These are phyloP conservation scores for Rhyacophila evoluta DNA, from an alignment of 2,888 invertebrate species.

Conservation along the genomic window DNA sequence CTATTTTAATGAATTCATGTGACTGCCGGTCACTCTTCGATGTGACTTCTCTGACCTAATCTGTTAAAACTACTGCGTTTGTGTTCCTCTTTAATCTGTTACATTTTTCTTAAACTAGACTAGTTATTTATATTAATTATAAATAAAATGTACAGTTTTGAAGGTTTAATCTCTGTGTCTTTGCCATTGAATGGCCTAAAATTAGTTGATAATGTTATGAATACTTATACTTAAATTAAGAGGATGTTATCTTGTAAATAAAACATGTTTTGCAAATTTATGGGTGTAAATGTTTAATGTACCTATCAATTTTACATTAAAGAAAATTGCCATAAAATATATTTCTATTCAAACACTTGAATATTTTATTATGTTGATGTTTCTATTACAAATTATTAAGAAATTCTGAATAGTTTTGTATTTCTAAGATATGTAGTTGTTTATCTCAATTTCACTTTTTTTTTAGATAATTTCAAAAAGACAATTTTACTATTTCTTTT, in stretches of 20 bases:
- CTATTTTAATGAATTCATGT: slow-evolving; percentile 18
- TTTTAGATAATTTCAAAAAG: slow-evolving; percentile 16
- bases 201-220: slow-evolving; percentile 46
- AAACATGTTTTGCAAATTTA: slow-evolving; percentile 49
- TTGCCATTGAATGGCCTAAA: slow-evolving; percentile 55
- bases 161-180: slow-evolving; percentile 54
- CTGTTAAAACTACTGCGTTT: slow-evolving; percentile 33
- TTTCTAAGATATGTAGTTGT: background rate
- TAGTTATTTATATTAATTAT: slow-evolving; percentile 33
- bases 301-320: slow-evolving; percentile 41
- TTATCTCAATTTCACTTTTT: background rate
- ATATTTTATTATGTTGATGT: slow-evolving; percentile 52
- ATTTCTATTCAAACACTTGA: slow-evolving; percentile 51
- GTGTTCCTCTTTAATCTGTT: slow-evolving; percentile 39
- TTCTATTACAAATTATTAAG: slow-evolving; percentile 48
- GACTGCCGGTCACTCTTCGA: slow-evolving; percentile 34
- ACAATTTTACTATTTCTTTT: slow-evolving; percentile 25
- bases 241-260: slow-evolving; percentile 49
- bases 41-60: slow-evolving; percentile 40
- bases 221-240: slow-evolving; percentile 40
- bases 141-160: slow-evolving; percentile 52
- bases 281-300: slow-evolving; percentile 53
- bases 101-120: slow-evolving; percentile 44
- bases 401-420: slow-evolving; percentile 44
- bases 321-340: slow-evolving; percentile 48